These are phyloP conservation scores for Porites australiensis DNA, from an alignment of 64 coral and sea anemone genomes.

Conservation along the genomic window DNA sequence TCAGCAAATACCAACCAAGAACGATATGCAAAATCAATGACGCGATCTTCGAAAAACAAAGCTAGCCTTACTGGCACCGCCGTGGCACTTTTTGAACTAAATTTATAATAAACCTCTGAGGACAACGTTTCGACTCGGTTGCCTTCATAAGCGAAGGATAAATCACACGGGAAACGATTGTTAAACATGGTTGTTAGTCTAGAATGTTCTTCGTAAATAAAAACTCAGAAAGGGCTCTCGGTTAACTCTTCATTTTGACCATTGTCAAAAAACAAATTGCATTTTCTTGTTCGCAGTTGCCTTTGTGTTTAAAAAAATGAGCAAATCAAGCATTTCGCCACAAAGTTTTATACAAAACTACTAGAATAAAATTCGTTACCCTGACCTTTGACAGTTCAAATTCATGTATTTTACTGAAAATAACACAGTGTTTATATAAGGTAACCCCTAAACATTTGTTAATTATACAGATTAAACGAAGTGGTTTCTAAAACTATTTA, in stretches of 20 bases:
- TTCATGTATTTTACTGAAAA: no score
- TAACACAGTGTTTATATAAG: background rate
- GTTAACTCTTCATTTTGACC: background rate
- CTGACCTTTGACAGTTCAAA: background rate
- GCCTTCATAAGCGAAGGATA: background rate
- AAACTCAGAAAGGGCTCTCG: background rate
- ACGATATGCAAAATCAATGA: constrained; percentile 19
- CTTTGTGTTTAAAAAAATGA: background rate
- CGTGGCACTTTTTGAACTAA: background rate
- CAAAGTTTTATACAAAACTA: constrained; percentile 19
- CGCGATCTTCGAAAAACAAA: background rate
- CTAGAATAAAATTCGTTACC: background rate
- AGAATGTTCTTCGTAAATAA: background rate
- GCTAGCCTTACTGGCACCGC: background rate
- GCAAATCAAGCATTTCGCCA: constrained; percentile 2
- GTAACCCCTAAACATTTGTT: background rate
- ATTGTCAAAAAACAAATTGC: no score
- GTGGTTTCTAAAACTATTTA: background rate
- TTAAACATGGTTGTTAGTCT: background rate
- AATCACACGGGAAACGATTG: background rate
- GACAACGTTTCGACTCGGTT: background rate
- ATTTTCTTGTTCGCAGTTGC: background rate
- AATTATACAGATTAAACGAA: background rate
- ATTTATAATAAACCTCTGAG: constrained; percentile 3
- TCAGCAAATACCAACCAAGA: background rate